Evolutionary conservation across 2,797 vertebrate species (phyloP).

Genomic region (Pangasius mekongensis): DNA sequence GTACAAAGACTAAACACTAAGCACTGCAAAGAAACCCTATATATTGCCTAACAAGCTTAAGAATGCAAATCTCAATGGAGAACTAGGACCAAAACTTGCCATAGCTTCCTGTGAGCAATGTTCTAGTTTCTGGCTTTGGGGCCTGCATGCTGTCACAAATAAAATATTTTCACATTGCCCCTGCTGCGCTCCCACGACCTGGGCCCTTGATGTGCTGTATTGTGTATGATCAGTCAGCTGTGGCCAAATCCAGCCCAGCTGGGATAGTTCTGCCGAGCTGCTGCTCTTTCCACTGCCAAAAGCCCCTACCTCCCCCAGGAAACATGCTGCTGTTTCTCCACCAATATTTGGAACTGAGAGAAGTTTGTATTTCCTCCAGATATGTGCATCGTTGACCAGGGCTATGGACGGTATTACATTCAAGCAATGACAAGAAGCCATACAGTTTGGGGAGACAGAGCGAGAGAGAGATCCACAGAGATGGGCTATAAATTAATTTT

Average conservation of each 20-base stretch:
- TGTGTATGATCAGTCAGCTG: slow-evolving; percentile 52
- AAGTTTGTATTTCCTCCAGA: slow-evolving; percentile 48
- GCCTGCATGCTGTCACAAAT: slow-evolving; percentile 45
- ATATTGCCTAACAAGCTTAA: slow-evolving; percentile 1
- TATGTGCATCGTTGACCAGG: slow-evolving; percentile 37
- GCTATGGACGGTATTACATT: slow-evolving; percentile 18
- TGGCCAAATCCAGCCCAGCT: slow-evolving; percentile 58
- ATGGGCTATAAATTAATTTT: background rate
- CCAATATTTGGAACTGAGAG: slow-evolving; percentile 36
- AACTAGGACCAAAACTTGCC: slow-evolving; percentile 32
- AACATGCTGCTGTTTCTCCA: slow-evolving; percentile 31
- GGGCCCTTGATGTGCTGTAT: slow-evolving; percentile 39
- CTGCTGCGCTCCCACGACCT: slow-evolving; percentile 58
- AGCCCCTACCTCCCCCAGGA: slow-evolving; percentile 22
- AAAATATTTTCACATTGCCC: slow-evolving; percentile 27
- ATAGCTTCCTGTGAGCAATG: slow-evolving; percentile 43
- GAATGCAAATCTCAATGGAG: slow-evolving; percentile 21
- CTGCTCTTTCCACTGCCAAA: slow-evolving; percentile 32
- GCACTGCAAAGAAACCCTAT: background rate
- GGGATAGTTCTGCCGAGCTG: slow-evolving; percentile 42
- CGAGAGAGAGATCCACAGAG: background rate
- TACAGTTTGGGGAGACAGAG: slow-evolving; percentile 10
- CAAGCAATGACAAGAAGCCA: slow-evolving; percentile 29
- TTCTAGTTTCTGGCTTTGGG: slow-evolving; percentile 18
- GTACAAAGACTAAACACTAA: background rate